Conservation (phyloP, 2,797 vertebrate species). For the Acanthornis magna region DNA sequence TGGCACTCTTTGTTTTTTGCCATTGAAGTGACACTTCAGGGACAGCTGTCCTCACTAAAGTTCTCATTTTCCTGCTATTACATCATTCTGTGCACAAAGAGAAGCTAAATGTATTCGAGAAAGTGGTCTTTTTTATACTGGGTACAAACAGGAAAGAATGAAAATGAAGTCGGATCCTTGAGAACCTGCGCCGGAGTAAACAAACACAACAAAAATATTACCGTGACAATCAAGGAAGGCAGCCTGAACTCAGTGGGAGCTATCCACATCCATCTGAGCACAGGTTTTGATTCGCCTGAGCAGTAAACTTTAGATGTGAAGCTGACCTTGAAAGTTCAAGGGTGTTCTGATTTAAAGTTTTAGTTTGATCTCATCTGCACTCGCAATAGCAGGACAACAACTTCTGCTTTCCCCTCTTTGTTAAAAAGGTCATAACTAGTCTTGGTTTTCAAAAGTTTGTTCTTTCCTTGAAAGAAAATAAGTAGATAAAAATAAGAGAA, state of each 20-base stretch:
- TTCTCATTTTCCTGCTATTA: not conserved
- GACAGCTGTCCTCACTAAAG: not conserved
- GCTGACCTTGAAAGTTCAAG: conserved; percentile 59
- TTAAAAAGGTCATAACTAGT: not conserved
- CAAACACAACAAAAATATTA: conserved; percentile 42
- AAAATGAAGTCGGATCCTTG: conserved; percentile 17
- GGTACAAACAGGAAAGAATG: not conserved
- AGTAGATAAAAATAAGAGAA: not conserved
- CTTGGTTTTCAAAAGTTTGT: conserved; percentile 6
- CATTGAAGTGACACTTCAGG: not conserved
- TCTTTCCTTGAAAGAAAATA: not conserved
- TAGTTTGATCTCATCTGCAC: conserved; percentile 8
- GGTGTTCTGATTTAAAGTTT: conserved; percentile 29
- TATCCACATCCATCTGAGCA: conserved; percentile 50
- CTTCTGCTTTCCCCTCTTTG: not conserved
- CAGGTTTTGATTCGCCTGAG: conserved; percentile 45
- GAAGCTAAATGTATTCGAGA: not conserved
- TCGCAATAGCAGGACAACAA: conserved; percentile 30
- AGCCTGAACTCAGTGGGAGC: conserved; percentile 56
- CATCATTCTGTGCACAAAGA: not conserved
- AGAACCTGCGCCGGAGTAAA: conserved; percentile 35
- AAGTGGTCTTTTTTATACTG: not conserved
- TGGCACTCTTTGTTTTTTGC: not conserved
- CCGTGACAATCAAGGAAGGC: conserved; percentile 25
- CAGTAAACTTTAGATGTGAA: conserved; percentile 29